phyloP scores from a whole-genome alignment of 2,797 vertebrate species.

The Brachyalestes nurse region DNA sequence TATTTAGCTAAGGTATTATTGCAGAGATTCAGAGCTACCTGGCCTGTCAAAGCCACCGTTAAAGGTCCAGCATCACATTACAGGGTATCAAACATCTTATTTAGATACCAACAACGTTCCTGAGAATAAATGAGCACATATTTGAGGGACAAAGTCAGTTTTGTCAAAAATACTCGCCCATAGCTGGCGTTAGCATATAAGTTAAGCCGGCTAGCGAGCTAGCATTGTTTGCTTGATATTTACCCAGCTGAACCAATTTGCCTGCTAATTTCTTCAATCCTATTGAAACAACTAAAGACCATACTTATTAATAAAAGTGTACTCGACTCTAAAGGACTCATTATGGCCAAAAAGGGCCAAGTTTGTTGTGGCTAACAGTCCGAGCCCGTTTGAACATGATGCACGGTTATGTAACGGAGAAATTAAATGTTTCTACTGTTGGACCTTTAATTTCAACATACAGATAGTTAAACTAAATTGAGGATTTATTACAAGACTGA shows the following conservation, averaged over 20 bases:
- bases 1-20: background rate
- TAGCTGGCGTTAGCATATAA: background rate
- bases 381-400: no score
- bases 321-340: no score
- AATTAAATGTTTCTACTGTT: no score
- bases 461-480: no score
- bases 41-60: conserved; percentile 3
- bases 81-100: background rate
- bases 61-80: background rate
- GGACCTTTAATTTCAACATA: no score
- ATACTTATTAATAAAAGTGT: no score
- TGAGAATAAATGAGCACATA: background rate
- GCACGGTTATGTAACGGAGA: conserved; percentile 42
- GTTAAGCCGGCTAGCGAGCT: conserved; percentile 19
- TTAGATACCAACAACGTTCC: background rate
- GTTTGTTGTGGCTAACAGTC: background rate
- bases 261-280: no score
- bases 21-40: background rate
- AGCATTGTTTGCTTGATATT: background rate
- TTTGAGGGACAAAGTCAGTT: background rate
- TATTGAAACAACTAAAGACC: no score
- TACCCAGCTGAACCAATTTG: no score
- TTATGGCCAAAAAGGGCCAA: no score
- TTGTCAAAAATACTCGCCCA: no score
- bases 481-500: no score